Conservation (phyloP, 2,113 vertebrate species). For the Equus przewalskii region DNA sequence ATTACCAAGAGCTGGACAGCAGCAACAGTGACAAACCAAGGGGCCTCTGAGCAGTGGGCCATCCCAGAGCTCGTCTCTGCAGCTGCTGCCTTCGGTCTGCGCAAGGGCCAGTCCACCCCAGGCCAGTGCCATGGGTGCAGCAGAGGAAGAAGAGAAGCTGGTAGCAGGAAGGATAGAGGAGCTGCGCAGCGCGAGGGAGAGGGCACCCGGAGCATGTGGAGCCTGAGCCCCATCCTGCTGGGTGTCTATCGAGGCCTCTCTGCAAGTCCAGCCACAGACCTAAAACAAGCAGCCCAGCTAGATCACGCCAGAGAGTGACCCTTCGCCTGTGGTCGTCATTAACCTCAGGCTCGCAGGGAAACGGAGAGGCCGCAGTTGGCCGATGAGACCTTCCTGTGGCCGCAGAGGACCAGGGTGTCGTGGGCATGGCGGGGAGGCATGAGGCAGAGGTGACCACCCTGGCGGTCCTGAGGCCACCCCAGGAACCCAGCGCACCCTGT, state of each 20-base stretch:
- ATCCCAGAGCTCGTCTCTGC: background rate
- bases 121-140: background rate
- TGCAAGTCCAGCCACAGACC: background rate
- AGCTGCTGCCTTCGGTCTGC: too few species aligned
- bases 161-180: background rate
- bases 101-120: background rate
- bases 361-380: background rate
- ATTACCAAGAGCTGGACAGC: too few species aligned
- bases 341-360: background rate
- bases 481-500: fast-evolving
- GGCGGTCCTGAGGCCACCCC: background rate
- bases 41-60: too few species aligned
- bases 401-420: too few species aligned
- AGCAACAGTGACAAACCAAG: too few species aligned
- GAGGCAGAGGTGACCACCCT: background rate
- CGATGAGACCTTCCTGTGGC: background rate
- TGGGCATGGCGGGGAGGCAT: background rate
- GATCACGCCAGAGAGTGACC: too few species aligned
- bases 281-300: background rate
- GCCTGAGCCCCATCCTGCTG: background rate
- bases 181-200: too few species aligned
- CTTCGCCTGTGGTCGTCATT: background rate
- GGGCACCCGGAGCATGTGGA: background rate
- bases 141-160: background rate
- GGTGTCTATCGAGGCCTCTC: too few species aligned